Evolutionary conservation across 1,140 invertebrate genomes (phyloP), one percentile per base, ranked within the genome.

Genomic region (Phortica variegata): DNA sequence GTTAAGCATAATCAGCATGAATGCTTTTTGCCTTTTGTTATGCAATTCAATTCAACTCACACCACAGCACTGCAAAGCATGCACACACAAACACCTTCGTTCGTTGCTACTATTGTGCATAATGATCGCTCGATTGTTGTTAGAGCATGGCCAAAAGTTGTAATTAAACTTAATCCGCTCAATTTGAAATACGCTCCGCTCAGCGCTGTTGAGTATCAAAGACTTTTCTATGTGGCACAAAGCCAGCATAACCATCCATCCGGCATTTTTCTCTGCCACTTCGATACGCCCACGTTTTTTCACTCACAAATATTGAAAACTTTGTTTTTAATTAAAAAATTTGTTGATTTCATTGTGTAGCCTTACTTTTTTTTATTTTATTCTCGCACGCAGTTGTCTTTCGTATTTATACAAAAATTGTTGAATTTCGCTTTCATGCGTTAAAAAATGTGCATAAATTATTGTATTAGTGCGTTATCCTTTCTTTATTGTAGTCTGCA

Each of bases 161-260:
- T 72, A 72, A 72, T 72, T 72, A 65, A 72, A 72, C 63, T 68
- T 72, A 72, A 72, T 72, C 68, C 68, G 68, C 68, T 72, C 68
- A 72, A 72, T 72, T 72, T 72, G 63, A 68, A 72, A 72, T 59
- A 68, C 63, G 65, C 54, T 62, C 56, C 62, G 54, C n/a, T n/a
- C n/a, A n/a, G n/a, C n/a, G n/a, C n/a, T n/a, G n/a, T n/a, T n/a
- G n/a, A n/a, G n/a, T n/a, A n/a, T n/a, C n/a, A n/a, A n/a, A n/a
- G n/a, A n/a, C n/a, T n/a, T n/a, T n/a, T n/a, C n/a, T n/a, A n/a
- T n/a, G n/a, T 26, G 12, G 39, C 20, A 41, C 21, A 41, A 41
- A 41, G 13, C 9, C 3, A 41, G 21, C n/a, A n/a, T n/a, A n/a
- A n/a, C n/a, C n/a, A n/a, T n/a, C n/a, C n/a, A n/a, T n/a, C n/a